phyloP scores from a whole-genome alignment of 2,113 vertebrate species.

The zebrafish (Danio rerio) region GRCz12tu NC_133191.1:35530001-35530500 shows the following conservation, averaged over 20 bases:
- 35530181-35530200: constrained; percentile 2
- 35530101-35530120: constrained; percentile 77
- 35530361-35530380: too few relatives aligned
- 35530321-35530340: background rate
- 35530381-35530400: too few relatives aligned
- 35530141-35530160: background rate
- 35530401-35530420: too few relatives aligned
- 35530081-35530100: constrained; percentile 82
- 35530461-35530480: too few relatives aligned
- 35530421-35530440: too few relatives aligned
- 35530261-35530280: background rate
- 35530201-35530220: constrained; percentile 1
- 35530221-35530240: background rate
- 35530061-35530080: constrained; percentile 78
- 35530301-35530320: background rate
- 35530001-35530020: constrained; percentile 47
- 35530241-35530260: background rate
- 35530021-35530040: constrained; percentile 75
- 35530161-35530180: constrained; percentile 2
- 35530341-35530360: background rate
- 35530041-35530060: constrained; percentile 80
- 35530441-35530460: too few relatives aligned
- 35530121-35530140: background rate
- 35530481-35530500: too few relatives aligned
- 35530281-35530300: background rate